Evolutionary conservation across 2,888 invertebrate genomes (phyloP).

Genomic region (Lasioglossum lativentre): DNA sequence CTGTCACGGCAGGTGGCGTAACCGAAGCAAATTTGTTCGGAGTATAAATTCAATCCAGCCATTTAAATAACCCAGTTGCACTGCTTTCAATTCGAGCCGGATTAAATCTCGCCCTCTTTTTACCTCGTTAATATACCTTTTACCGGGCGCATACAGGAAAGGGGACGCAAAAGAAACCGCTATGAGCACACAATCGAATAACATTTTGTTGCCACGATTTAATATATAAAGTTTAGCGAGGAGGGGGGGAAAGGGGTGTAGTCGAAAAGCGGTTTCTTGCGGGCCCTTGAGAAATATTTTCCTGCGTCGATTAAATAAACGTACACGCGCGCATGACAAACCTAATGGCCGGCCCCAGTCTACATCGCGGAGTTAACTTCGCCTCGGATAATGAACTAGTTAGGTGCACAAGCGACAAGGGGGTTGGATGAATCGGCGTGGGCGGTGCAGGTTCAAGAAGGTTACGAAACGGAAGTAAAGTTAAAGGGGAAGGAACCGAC

Average conservation of each 20-base stretch:
- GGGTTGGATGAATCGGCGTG: constrained; percentile 47
- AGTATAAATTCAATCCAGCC: background rate
- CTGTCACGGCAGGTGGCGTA: background rate
- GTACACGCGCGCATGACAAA: constrained; percentile 18
- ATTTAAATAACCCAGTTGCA: background rate
- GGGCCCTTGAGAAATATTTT: constrained; percentile 36
- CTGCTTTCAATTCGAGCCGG: background rate
- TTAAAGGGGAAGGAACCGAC: constrained; percentile 52
- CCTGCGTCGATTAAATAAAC: constrained; percentile 23
- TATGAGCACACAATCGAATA: constrained; percentile 2
- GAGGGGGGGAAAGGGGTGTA: background rate
- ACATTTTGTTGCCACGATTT: constrained; percentile 33
- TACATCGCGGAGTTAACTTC: constrained; percentile 60
- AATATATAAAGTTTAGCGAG: constrained; percentile 29
- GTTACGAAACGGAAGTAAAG: constrained; percentile 56
- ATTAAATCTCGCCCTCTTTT: background rate
- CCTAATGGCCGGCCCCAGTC: constrained; percentile 39
- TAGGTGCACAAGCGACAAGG: constrained; percentile 60
- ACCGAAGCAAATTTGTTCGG: background rate
- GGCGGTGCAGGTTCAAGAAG: constrained; percentile 53
- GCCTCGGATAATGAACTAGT: constrained; percentile 70
- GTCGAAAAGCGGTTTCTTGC: constrained; percentile 2
- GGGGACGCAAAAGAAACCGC: constrained; percentile 16
- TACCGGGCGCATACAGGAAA: background rate
- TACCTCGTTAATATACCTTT: background rate